Evolutionary conservation across 2,113 vertebrate species (phyloP), one percentile per base, ranked within the genome.

Genomic region (Pygoscelis adeliae): DNA sequence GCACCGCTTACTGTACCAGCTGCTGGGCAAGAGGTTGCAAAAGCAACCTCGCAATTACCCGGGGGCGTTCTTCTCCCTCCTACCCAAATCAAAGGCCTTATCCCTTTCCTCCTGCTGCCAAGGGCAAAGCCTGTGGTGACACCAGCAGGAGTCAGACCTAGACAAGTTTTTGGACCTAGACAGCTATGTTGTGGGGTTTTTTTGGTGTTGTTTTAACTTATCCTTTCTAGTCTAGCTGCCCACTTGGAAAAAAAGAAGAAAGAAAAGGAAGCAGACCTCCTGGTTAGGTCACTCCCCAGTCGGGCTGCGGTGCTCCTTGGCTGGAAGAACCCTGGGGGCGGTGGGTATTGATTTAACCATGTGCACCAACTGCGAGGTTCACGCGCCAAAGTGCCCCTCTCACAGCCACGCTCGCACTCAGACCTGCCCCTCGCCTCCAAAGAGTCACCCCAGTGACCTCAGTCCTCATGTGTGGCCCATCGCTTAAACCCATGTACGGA

Each of bases 261-360:
- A 0, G 2, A 16, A 82, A 58, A 72, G 23, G 26, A 42, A 94
- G 23, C 49, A 87, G 53, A 83, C 23, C 18, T 55, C 63, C 22
- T 2, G 32, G 52, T 66, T 36, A 21, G 34, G n/a, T 59, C 50
- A n/a, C 32, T 18, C 34, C 38, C 27, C 0, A 29, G 13, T 72
- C 0, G 0, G 20, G 42, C 34, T 71, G 84, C 7, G 1, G 50
- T 22, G n/a, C 62, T 16, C 30, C 55, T 47, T 49, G 62, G 53
- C 61, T 58, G 53, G 42, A 19, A 46, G 42, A 85, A 52, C 76
- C 90, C 82, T 77, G n/a, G 13, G 44, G 84, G 70, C 83, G n/a
- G 82, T 26, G 32, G 17, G 29, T 90, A 70, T 58, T 70, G 95
- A 84, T 92, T 89, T 65, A 94, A 95, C 38, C 42, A 15, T 10